Evolutionary conservation across 2,113 vertebrate genomes (phyloP).

Genomic region (Grallaria varia): DNA sequence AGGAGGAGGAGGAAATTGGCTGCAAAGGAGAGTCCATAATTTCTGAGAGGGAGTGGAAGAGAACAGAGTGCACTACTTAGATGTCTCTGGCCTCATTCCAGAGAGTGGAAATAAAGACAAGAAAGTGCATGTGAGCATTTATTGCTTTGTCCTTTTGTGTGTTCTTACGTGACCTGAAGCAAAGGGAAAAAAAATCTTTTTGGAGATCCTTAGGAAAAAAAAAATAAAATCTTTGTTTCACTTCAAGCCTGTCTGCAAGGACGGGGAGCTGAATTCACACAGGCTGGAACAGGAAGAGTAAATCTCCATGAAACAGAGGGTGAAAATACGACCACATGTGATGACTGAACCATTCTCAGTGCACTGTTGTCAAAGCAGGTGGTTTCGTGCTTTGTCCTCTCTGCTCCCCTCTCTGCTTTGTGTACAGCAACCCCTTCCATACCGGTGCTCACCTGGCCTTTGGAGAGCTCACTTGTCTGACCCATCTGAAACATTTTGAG

Average conservation of each 20-base stretch:
- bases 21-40: not conserved
- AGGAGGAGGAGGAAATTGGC: conserved; percentile 40
- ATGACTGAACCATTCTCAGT: not conserved
- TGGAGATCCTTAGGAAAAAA: not conserved
- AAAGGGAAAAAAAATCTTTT: not conserved
- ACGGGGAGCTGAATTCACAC: not conserved
- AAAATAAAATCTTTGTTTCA: not conserved
- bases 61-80: conserved; percentile 19
- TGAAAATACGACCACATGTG: not conserved
- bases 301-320: not conserved
- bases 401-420: fast-evolving
- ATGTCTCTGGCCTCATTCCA: conserved; percentile 40
- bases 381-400: not conserved
- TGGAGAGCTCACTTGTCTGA: not conserved
- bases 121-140: conserved; percentile 45
- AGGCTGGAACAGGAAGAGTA: not conserved
- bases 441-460: not conserved
- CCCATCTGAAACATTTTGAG: not conserved
- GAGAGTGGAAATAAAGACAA: conserved; percentile 34
- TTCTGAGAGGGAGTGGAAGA: conserved; percentile 34
- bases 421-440: not conserved
- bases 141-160: conserved; percentile 5
- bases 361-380: not conserved
- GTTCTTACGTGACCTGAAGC: conserved; percentile 3
- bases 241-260: not conserved